Base-by-base conservation (phyloP, 2,797 vertebrate species). In the Molossus alvarezi region DNA sequence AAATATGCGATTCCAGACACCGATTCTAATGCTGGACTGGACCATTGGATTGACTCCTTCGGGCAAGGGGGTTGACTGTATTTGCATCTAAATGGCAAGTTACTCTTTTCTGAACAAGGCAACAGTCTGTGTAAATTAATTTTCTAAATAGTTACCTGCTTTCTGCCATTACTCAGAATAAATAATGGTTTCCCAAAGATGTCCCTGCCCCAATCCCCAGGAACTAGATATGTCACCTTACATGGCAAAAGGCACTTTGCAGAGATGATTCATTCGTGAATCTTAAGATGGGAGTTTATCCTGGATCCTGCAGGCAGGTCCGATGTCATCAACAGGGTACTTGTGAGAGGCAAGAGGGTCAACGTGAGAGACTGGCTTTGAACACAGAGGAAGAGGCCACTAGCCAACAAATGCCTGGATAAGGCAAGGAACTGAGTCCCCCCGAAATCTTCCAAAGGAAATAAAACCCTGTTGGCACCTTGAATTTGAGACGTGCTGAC, bases 31-130 rank as follows among this genome's bases (percentile, higher is more conserved):
- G 11, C 20, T 53, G 81, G 9, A 10, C 4, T 53, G 9, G 13
- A 53, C 20, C 48, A 20, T 17, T 27, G 12, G n/a, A 20, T 5
- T 1, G 45, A 64, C 3, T 45, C 53, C 6, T 27, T 13, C 3
- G 12, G 11, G 17, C 0, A 75, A 37, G 27, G 4, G 2, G 8
- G 1, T 5, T 5, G 7, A 79, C 10, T 4, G 69, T 41, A 60
- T 62, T 53, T 41, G 9, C 21, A 17, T 75, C 10, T 45, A 57
- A 76, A 84, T 57, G 21, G 15, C 23, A 84, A 41, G 21, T 53
- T 15, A 23, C 18, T 69, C 69, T n/a, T 45, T 71, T 71, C n/a
- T 9, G 27, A 8, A 79, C 27, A 10, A 37, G 11, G 79, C 5
- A 27, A 27, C 5, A 64, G 4, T 55, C 20, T n/a, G 6, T 76